Evolutionary conservation across 2,113 vertebrate species (phyloP).

Genomic region (Pleuronectes platessa): DNA sequence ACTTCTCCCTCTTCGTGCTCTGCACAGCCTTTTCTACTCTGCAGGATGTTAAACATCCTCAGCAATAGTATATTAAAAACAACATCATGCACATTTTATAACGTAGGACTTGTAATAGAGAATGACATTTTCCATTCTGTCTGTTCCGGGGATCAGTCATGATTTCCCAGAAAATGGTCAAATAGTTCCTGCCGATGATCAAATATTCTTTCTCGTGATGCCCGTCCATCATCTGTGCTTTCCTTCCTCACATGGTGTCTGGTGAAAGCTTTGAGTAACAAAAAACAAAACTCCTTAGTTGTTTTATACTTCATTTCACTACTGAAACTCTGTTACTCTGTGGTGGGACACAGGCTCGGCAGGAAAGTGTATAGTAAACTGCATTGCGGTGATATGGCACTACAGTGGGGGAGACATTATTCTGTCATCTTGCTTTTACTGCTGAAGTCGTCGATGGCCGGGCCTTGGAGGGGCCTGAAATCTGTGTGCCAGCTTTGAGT

Average conservation of each 20-base stretch:
- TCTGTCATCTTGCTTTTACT: slow-evolving; percentile 51
- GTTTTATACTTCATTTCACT: not conserved
- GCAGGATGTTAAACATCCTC: slow-evolving; percentile 5
- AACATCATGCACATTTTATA: slow-evolving; percentile 16
- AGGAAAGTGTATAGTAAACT: slow-evolving; percentile 14
- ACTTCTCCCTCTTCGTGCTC: not conserved
- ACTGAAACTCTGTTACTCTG: not conserved
- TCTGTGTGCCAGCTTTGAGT: slow-evolving; percentile 41
- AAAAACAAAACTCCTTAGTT: not conserved
- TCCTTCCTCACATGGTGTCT: not conserved
- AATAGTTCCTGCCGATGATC: not conserved
- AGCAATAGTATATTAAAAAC: slow-evolving; percentile 2
- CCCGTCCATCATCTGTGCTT: not conserved
- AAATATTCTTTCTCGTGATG: slow-evolving; percentile 4
- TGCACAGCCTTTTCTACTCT: slow-evolving; percentile 4
- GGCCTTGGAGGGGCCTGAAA: slow-evolving; percentile 5
- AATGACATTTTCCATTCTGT: not conserved
- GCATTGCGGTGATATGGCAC: slow-evolving; percentile 8
- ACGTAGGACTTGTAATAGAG: slow-evolving; percentile 4
- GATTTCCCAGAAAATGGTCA: not conserved
- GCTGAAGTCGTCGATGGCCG: slow-evolving; percentile 38
- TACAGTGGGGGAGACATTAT: slow-evolving; percentile 15
- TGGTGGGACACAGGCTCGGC: not conserved
- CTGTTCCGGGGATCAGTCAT: not conserved
- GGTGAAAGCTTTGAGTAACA: not conserved